Evolutionary conservation across 2,888 invertebrate species (phyloP).

Genomic region (Dromius quadrimaculatus): DNA sequence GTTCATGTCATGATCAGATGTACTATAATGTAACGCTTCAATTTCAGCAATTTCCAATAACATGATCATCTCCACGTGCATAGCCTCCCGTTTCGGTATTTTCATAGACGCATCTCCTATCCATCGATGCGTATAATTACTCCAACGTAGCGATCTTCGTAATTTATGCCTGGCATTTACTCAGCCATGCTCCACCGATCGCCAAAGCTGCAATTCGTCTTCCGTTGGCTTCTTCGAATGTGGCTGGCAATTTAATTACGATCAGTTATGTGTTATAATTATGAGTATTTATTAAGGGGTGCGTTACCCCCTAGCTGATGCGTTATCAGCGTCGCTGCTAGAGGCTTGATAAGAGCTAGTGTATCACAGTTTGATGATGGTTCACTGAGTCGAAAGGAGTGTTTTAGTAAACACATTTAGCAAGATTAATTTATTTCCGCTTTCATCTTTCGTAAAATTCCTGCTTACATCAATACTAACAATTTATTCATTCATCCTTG

Average conservation of each 20-base stretch:
- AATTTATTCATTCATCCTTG: background rate
- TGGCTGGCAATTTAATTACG: slow-evolving; percentile 66
- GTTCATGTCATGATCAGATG: too few species aligned
- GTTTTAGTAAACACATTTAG: background rate
- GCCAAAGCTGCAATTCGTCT: slow-evolving; percentile 61
- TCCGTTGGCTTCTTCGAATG: too few species aligned
- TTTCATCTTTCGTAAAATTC: too few species aligned
- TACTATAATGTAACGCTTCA: too few species aligned
- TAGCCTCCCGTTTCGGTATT: background rate
- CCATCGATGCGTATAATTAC: slow-evolving; percentile 42
- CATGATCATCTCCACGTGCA: background rate
- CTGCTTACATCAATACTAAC: too few species aligned
- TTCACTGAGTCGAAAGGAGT: background rate
- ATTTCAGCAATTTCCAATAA: too few species aligned
- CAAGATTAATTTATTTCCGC: too few species aligned
- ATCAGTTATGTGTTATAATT: slow-evolving; percentile 65
- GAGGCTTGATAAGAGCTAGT: background rate
- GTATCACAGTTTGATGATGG: background rate
- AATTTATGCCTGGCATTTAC: slow-evolving; percentile 59
- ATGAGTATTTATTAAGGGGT: slow-evolving; percentile 64
- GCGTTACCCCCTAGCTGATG: slow-evolving; percentile 21
- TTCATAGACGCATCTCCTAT: background rate
- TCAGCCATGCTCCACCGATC: slow-evolving; percentile 60
- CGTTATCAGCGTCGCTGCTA: background rate
- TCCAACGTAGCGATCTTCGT: slow-evolving; percentile 31